Evolutionary conservation across 2,113 vertebrate genomes (phyloP).

Genomic region (Serilophus lunatus): DNA sequence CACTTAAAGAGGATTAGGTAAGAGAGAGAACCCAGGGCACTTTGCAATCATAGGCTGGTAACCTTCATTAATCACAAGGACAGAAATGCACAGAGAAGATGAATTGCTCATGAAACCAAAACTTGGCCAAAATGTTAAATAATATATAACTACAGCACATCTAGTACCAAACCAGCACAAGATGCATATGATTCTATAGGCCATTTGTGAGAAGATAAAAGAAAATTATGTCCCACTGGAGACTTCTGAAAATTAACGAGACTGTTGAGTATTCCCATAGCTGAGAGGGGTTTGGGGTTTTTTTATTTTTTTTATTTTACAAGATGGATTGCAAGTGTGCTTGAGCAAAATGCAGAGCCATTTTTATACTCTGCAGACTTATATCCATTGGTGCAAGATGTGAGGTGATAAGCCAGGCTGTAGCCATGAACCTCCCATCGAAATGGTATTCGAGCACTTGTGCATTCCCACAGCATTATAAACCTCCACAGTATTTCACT

Average conservation of each 20-base stretch:
- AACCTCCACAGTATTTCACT: conserved; percentile 16
- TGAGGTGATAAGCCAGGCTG: not conserved
- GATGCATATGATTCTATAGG: conserved; percentile 1
- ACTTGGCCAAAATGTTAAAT: conserved; percentile 39
- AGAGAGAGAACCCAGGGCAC: not conserved
- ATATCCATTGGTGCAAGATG: not conserved
- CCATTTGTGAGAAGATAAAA: conserved; percentile 29
- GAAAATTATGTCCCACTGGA: not conserved
- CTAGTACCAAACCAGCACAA: conserved; percentile 13
- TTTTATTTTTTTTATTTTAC: not conserved
- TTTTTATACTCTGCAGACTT: conserved; percentile 9
- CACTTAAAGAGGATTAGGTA: conserved; percentile 21
- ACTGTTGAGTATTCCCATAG: not conserved
- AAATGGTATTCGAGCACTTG: not conserved
- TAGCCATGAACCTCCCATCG: not conserved
- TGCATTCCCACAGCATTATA: not conserved
- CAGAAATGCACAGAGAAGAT: conserved; percentile 1
- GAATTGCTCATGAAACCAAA: conserved; percentile 8
- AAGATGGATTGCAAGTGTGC: not conserved
- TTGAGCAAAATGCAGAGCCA: not conserved
- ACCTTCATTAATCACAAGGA: conserved; percentile 21
- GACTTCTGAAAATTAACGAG: conserved; percentile 22
- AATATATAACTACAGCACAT: not conserved
- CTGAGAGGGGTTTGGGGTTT: not conserved
- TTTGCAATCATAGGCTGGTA: not conserved